Evolutionary conservation across 2,888 invertebrate genomes (phyloP).

Genomic region (Parelbella ahira): DNA sequence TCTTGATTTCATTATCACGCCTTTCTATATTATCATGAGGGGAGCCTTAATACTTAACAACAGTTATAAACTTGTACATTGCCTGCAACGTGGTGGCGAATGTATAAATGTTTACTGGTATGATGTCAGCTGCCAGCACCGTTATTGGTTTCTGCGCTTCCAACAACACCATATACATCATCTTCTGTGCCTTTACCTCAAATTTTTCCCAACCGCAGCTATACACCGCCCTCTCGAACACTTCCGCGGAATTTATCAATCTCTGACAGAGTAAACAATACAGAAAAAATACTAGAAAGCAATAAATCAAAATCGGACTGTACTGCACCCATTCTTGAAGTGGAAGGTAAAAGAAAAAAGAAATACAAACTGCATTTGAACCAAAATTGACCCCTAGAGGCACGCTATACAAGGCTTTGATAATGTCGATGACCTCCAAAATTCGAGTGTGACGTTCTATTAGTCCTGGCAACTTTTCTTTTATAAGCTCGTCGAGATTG

Average conservation of each 20-base stretch:
- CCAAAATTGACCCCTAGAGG: slow-evolving; percentile 63
- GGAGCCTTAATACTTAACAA: too few relatives aligned
- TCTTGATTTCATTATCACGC: too few relatives aligned
- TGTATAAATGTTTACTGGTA: slow-evolving; percentile 65
- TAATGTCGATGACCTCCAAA: slow-evolving; percentile 42
- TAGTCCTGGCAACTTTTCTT: slow-evolving; percentile 40
- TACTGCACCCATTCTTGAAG: slow-evolving; percentile 51
- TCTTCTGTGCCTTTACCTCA: slow-evolving; percentile 46
- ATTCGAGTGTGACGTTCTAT: slow-evolving; percentile 47
- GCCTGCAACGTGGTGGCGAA: slow-evolving; percentile 59
- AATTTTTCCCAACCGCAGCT: slow-evolving; percentile 70
- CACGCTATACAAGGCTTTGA: slow-evolving; percentile 53
- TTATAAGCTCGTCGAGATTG: slow-evolving; percentile 35
- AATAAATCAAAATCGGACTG: slow-evolving; percentile 52
- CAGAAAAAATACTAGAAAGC: slow-evolving; percentile 57
- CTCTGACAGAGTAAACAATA: slow-evolving; percentile 63
- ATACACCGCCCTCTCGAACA: slow-evolving; percentile 56
- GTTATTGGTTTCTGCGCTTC: slow-evolving; percentile 56
- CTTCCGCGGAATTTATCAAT: slow-evolving; percentile 54
- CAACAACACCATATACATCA: slow-evolving; percentile 50
- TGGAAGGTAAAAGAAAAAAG: slow-evolving; percentile 54
- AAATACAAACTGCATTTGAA: slow-evolving; percentile 54
- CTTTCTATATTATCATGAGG: too few relatives aligned
- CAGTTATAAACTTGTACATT: slow-evolving; percentile 65
- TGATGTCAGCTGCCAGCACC: slow-evolving; percentile 58